Conservation (phyloP, 2,797 vertebrate species). For the Anisognathus igniventris region DNA sequence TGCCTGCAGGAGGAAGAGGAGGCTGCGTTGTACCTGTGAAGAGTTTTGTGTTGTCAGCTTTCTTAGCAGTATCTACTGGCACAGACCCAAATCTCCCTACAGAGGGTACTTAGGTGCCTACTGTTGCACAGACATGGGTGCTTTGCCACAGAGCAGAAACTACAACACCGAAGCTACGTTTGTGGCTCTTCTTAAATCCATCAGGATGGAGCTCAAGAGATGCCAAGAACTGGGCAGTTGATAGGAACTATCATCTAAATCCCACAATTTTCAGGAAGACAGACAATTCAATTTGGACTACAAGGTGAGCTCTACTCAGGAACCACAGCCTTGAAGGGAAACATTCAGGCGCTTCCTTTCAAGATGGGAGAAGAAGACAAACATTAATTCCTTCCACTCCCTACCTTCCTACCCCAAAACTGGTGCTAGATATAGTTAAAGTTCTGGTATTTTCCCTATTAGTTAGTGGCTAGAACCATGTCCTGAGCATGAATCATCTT, state of each 20-base stretch:
- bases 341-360: neutral
- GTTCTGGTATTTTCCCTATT: neutral
- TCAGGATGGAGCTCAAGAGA: neutral
- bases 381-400: neutral
- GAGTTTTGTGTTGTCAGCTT: neutral
- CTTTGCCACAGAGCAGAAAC: neutral
- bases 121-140: neutral
- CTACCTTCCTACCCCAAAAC: neutral
- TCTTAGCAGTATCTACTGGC: neutral
- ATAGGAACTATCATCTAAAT: neutral
- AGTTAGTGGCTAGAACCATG: neutral
- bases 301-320: neutral
- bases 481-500: neutral
- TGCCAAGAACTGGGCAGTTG: neutral
- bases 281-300: neutral
- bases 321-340: neutral
- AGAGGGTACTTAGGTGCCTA: neutral
- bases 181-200: neutral
- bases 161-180: neutral
- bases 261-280: neutral
- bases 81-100: neutral
- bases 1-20: neutral
- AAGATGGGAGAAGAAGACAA: neutral
- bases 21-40: neutral
- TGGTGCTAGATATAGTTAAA: neutral